Base-by-base conservation (phyloP, 1,140 invertebrate genomes). In the Drosophila triauraria region DNA sequence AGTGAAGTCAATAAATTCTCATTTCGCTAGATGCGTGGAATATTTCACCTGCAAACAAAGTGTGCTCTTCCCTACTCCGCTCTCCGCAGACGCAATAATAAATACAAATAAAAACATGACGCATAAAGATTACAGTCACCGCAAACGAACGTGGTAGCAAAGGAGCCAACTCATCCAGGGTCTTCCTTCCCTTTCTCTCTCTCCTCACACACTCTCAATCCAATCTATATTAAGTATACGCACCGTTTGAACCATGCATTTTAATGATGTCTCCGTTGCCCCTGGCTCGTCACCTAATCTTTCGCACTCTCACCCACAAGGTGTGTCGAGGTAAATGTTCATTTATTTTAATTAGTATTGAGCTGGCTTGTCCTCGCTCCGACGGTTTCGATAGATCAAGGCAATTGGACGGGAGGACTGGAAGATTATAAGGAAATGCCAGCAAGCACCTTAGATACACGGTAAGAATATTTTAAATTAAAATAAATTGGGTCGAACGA, bases 61-160 rank as follows among this genome's bases (percentile, higher is more conserved):
- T 75, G 68, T 60, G 48, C 76, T 48, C 23, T 23, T 56, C 59
- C 51, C 63, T 17, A 27, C 47, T 46, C 47, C 17, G 47, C 67
- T 44, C 62, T 70, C 40, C 40, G 48, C 63, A 68, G 68, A 72
- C 69, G 85, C 77, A 88, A 88, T 88, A 88, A 88, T 88, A 88
- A 88, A 91, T 87, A 87, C 83, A 86, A 82, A 88, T 85, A 91
- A 78, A 91, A 91, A 79, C 88, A 91, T 80, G 83, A 83, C 83
- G 83, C 64, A 87, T 74, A 88, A 83, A 87, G 86, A 87, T 87
- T 84, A 80, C 72, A 88, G 63, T 58, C 77, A 70, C 75, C 78
- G 47, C 74, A 81, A 65, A 43, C 65, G 63, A 47, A 74, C 35
- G 67, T 71, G 61, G 47, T 47, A 20, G 32, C 42, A 50, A 40